Base-by-base conservation (phyloP, 2,888 invertebrate species). In the Melieria picta region DNA sequence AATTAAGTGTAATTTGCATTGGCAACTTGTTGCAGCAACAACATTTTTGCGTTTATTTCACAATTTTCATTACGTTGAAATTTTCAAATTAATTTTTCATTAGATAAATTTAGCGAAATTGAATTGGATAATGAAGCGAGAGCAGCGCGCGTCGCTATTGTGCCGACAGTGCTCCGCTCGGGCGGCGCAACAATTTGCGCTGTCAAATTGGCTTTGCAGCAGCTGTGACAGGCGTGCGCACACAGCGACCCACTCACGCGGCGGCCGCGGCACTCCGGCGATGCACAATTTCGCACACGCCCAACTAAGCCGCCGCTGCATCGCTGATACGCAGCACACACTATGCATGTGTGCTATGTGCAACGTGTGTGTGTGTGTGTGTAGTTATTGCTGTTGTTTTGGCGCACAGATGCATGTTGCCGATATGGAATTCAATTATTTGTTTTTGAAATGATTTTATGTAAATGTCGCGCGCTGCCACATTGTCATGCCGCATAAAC, bases 401-500 rank as follows among this genome's bases (percentile, higher is more conserved):
- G 68, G 73, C 72, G 66, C 72, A 66, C 76, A 77, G 79, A 79
- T 77, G 74, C 77, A 74, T 78, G 76, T 74, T 62, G 63, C 75
- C 72, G 83, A 81, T 82, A 81, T 71, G 78, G 73, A 82, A 79
- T 81, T 81, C 83, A 82, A 82, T 81, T 81, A 81, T 78, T 81
- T 79, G 77, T 77, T 71, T 58, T 75, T 78, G 78, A 80, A 78
- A 79, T 74, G 80, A 77, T 80, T 81, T 77, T 76, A 83, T 81
- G 83, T 79, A 82, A 82, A 81, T 81, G 77, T 30, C 30, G 55
- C 56, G 47, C 43, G 45, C 5, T 16, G 13, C 16, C 10, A 48
- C 48, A 52, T 60, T 67, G 60, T 67, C 52, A 58, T n/a, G 6
- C 11, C 11, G 52, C 45, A 67, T 52, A 52, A 45, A 45, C 50